phyloP scores from a whole-genome alignment of 2,797 vertebrate species.

The Chrysocyon brachyurus region DNA sequence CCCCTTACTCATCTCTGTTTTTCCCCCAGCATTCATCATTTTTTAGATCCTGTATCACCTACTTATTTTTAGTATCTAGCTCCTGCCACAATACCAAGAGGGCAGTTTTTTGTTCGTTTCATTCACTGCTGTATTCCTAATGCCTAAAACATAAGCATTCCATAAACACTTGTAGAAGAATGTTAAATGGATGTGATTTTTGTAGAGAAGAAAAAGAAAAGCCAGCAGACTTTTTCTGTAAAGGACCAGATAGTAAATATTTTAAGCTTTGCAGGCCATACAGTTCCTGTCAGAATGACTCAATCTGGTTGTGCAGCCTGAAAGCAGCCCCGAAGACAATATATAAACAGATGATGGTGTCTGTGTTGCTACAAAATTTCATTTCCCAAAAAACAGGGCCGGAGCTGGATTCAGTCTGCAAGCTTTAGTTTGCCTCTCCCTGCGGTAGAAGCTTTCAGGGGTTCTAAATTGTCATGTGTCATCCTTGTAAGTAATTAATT shows the following conservation, averaged over 20 bases:
- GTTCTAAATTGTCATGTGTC: neutral
- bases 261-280: neutral
- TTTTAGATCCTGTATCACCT: neutral
- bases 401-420: neutral
- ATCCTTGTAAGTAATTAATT: neutral
- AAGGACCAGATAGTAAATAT: constrained; percentile 9
- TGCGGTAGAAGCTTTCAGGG: neutral
- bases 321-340: neutral
- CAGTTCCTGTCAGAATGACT: neutral
- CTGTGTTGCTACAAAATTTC: neutral
- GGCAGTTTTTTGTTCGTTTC: neutral
- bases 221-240: neutral
- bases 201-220: constrained; percentile 23
- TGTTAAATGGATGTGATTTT: neutral
- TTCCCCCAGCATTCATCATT: neutral
- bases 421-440: neutral
- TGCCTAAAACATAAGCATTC: neutral
- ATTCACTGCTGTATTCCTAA: neutral
- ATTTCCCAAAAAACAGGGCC: neutral
- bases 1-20: neutral
- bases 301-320: neutral
- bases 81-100: neutral
- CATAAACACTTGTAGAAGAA: neutral
- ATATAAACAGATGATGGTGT: neutral
- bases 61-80: neutral